Evolutionary conservation across 2,113 vertebrate species (phyloP), one percentile per base, ranked within the genome.

Genomic region (Plecturocebus donacophilus): DNA sequence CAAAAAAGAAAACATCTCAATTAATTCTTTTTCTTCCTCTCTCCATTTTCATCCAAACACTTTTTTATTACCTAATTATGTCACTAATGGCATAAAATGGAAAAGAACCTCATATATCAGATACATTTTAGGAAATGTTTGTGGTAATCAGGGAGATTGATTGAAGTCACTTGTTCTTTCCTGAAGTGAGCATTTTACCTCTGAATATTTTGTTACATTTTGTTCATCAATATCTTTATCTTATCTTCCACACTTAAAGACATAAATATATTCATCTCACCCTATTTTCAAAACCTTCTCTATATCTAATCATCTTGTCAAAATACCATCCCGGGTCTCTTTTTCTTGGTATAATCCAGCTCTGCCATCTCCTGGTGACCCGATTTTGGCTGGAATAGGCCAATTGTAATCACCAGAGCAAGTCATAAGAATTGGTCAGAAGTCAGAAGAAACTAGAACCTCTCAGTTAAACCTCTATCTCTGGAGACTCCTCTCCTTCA

Each of bases 31-130:
- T 76, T 89, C 35, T 82, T 95, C 25, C 61, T 79, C 27, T 88
- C n/a, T 17, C 30, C 45, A 90, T 91, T 87, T 96, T 79, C 56
- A 52, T 76, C 61, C 21, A 58, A 86, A 79, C 20, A 58, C 7
- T 38, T 91, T 94, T 81, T 95, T 90, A 94, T 87, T 95, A 54
- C 45, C 52, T 94, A 83, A 90, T 91, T 87, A 80, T 89, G 68
- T 93, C 47, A 94, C 54, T 32, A 71, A 27, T 76, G 70, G 87
- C 23, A 95, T 96, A 76, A 89, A 93, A 89, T 42, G 64, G 47
- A 93, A 52, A 40, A 90, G 52, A 82, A 83, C 71, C 11, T 49
- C 70, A 68, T 21, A 10, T 14, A 73, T 56, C 73, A 86, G 91
- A 58, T 54, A 95, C 35, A 49, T 70, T 89, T 85, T 47, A 64